Conservation (phyloP, 2,888 invertebrate species). For the Aproaerema taeniolella region DNA sequence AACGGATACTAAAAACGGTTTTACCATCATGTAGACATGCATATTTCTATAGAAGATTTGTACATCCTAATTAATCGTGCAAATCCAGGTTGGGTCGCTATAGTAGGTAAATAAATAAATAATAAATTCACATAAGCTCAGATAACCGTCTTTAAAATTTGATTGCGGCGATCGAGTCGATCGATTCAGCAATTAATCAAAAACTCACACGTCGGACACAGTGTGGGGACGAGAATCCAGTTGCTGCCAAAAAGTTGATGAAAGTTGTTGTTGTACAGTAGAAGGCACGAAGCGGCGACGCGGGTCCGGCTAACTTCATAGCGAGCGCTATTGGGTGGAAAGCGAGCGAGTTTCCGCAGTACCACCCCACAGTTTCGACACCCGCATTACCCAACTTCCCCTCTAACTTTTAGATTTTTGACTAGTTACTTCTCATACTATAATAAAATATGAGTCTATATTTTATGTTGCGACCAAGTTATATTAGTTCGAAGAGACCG, state of each 20-base stretch:
- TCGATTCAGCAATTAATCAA: slow-evolving; percentile 11
- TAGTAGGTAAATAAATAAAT: no score
- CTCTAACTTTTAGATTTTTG: slow-evolving; percentile 30
- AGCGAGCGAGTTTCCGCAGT: slow-evolving; percentile 27
- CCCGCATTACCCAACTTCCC: slow-evolving; percentile 38
- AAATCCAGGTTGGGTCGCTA: no score
- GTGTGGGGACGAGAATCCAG: slow-evolving; percentile 21
- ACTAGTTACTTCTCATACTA: slow-evolving; percentile 19
- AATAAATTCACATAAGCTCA: no score
- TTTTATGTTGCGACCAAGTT: background rate
- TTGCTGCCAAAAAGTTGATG: slow-evolving; percentile 42
- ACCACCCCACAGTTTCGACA: slow-evolving; percentile 23
- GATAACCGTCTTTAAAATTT: no score
- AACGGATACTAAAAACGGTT: no score
- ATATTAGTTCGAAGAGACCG: background rate
- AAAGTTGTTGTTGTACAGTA: slow-evolving; percentile 36
- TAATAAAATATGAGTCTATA: background rate
- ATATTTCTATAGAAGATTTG: no score
- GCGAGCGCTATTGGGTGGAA: slow-evolving; percentile 47
- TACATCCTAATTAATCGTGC: no score
- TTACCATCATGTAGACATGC: no score
- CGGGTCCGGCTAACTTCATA: slow-evolving; percentile 28
- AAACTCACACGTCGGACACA: slow-evolving; percentile 19
- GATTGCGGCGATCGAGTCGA: background rate
- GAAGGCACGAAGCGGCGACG: slow-evolving; percentile 11